Base-by-base conservation (phyloP, 2,113 vertebrate genomes). In the Anarhynchus alexandrinus region DNA sequence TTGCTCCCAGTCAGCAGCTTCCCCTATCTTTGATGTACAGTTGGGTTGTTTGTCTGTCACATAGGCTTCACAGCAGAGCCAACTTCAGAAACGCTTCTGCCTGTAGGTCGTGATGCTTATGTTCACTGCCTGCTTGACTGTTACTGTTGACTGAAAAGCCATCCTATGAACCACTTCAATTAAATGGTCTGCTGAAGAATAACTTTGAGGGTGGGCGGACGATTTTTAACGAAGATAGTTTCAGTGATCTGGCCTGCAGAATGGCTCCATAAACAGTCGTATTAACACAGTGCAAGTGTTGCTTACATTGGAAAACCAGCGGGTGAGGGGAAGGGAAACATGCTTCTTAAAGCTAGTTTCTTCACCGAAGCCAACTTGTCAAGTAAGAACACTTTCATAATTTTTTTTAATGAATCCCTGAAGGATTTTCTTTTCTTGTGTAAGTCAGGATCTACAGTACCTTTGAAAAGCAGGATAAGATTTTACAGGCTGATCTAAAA, bases 341-440 rank as follows among this genome's bases (percentile, higher is more conserved):
- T 2, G 6, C 52, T 84, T 51, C 86, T 86, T 72, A 62, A 89
- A 74, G 73, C 55, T 65, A 13, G 1, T 78, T 94, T 95, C 65
- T 86, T 91, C 38, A 69, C 30, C 0, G 1, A 86, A 77, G 45
- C 19, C 61, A 88, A 22, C 52, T 42, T 52, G 38, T 47, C 64
- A 78, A 77, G 34, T 73, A 92, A 59, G 20, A 43, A 4, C 0
- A 3, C 54, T 83, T 92, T 70, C 54, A 36, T 91, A 51, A n/a
- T 70, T 78, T 80, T 80, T 47, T 59, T 57, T 47, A 82, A 79
- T 91, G 93, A 96, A 72, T 79, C 73, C 69, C 47, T 59, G 51
- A 79, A 47, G 86, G 57, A 82, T 93, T 94, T 96, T 43, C 42
- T 73, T 88, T 67, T 82, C 26, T 93, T 95, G 72, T 82, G 17